Evolutionary conservation across 2,797 vertebrate genomes (phyloP).

Genomic region (Moxostoma hubbsi): DNA sequence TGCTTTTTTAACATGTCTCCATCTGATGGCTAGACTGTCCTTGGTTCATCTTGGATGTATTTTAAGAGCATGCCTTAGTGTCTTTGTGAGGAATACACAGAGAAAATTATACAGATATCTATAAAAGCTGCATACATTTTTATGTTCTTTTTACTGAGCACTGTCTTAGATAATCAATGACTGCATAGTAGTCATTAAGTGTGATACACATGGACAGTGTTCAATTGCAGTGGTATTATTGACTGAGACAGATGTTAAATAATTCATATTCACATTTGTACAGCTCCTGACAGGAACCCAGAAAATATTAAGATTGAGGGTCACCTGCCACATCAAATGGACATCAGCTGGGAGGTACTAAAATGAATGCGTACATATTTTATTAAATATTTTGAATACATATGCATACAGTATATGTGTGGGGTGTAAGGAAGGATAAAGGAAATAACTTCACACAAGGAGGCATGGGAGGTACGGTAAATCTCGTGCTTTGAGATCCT

Average conservation of each 20-base stretch:
- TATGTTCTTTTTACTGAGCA: conserved; percentile 22
- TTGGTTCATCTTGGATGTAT: conserved; percentile 37
- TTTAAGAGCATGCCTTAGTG: conserved; percentile 25
- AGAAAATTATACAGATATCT: conserved; percentile 45
- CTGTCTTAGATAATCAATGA: conserved; percentile 30
- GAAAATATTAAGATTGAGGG: conserved; percentile 86
- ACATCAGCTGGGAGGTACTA: conserved; percentile 93
- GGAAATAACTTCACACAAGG: not conserved
- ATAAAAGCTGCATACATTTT: conserved; percentile 42
- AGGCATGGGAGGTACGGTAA: not conserved
- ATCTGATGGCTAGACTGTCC: conserved; percentile 8
- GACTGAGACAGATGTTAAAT: conserved; percentile 45
- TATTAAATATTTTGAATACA: conserved; percentile 14
- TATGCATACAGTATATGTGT: conserved; percentile 21
- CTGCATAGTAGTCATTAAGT: conserved; percentile 12
- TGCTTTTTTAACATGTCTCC: not conserved
- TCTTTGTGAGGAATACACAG: conserved; percentile 37
- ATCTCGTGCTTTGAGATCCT: not conserved
- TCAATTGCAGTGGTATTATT: conserved; percentile 26
- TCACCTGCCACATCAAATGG: conserved; percentile 89
- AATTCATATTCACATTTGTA: conserved; percentile 56
- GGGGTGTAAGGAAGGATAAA: not conserved
- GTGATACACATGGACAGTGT: conserved; percentile 26
- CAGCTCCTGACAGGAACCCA: conserved; percentile 93
- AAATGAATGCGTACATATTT: conserved; percentile 12